Evolutionary conservation across 2,888 invertebrate species (phyloP).

Genomic region (Orthonevra nobilis): DNA sequence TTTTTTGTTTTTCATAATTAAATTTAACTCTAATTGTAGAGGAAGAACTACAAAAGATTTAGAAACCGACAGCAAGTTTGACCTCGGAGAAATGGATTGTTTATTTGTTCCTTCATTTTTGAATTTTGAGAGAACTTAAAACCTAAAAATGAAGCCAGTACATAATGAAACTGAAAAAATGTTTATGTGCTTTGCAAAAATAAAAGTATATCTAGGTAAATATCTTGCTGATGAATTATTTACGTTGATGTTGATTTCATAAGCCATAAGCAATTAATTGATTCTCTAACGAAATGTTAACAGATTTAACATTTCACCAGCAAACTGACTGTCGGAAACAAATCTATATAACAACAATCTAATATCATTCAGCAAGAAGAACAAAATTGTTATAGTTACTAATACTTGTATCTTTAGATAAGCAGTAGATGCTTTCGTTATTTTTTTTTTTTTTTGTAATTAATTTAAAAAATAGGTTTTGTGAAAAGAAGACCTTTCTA

Average conservation of each 20-base stretch:
- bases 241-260: conserved; percentile 11
- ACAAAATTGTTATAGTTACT: conserved; percentile 38
- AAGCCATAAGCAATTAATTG: conserved; percentile 11
- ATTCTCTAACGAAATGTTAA: conserved; percentile 9
- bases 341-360: conserved; percentile 64
- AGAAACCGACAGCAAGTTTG: conserved; percentile 68
- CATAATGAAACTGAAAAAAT: background rate
- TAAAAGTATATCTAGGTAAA: conserved; percentile 63
- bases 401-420: no score
- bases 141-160: conserved; percentile 10
- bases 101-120: background rate
- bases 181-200: conserved; percentile 53
- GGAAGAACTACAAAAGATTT: conserved; percentile 61
- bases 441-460: conserved; percentile 21
- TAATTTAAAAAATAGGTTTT: conserved; percentile 13
- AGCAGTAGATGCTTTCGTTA: conserved; percentile 28
- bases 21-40: conserved; percentile 40
- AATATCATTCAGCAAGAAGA: conserved; percentile 65
- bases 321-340: conserved; percentile 67
- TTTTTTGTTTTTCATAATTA: conserved; percentile 53
- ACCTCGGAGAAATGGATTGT: conserved; percentile 40
- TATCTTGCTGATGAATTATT: conserved; percentile 27
- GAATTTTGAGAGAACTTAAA: background rate
- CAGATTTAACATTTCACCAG: conserved; percentile 49
- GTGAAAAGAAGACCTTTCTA: conserved; percentile 42